phyloP scores from a whole-genome alignment of 2,797 vertebrate genomes.

The Lacerta viridis region DNA sequence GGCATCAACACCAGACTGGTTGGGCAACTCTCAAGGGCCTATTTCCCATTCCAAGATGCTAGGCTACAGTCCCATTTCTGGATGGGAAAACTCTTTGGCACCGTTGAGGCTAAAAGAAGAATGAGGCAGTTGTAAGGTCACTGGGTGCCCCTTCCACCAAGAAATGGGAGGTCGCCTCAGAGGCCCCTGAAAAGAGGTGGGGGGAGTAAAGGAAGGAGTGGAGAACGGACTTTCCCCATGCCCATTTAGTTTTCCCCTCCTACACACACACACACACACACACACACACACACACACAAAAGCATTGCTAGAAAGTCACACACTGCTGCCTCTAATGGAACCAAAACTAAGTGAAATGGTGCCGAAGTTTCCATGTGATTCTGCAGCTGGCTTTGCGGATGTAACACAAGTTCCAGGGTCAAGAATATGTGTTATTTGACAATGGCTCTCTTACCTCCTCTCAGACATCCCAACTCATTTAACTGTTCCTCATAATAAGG shows the following conservation, averaged over 20 bases:
- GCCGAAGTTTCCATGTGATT: too few relatives aligned
- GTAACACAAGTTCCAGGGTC: too few relatives aligned
- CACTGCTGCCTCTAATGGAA: too few relatives aligned
- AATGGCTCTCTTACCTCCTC: too few relatives aligned
- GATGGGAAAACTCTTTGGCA: neutral
- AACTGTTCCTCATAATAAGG: too few relatives aligned
- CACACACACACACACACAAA: too few relatives aligned
- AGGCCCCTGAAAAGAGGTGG: neutral
- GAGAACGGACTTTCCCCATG: neutral
- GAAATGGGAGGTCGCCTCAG: neutral
- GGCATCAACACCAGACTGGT: neutral
- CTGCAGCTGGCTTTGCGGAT: too few relatives aligned
- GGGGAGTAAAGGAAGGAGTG: neutral
- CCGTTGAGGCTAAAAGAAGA: neutral
- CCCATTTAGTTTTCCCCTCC: neutral
- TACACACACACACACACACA: too few relatives aligned
- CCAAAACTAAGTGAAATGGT: too few relatives aligned
- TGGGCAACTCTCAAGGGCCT: neutral
- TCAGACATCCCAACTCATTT: too few relatives aligned
- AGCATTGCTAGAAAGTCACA: too few relatives aligned
- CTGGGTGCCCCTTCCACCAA: neutral
- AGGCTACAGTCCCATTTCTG: neutral
- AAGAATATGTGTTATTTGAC: too few relatives aligned
- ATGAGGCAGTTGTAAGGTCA: neutral
- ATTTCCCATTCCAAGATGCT: neutral